Percentiles rank a stretch among this genome's conserved stretches.
These are phyloP conservation scores for Heteronetta atricapilla DNA, from an alignment of 2,113 vertebrate genomes.

Conservation along the genomic window DNA sequence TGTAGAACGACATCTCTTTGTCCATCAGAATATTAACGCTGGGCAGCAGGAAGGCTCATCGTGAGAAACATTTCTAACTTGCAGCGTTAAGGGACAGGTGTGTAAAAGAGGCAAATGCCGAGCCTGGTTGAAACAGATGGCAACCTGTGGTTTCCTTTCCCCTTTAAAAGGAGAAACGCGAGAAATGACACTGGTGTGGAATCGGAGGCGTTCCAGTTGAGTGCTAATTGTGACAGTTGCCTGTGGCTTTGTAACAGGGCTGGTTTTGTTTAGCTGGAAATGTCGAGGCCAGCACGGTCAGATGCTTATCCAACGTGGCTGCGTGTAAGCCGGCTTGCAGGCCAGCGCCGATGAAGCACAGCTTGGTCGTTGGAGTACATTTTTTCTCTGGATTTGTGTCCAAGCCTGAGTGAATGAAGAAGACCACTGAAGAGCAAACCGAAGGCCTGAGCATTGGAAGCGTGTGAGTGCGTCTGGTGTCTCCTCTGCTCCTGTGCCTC, in stretches of 20 bases:
- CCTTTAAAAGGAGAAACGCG: slow-evolving; percentile 15
- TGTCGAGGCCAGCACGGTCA: neutral
- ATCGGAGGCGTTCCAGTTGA: slow-evolving; percentile 34
- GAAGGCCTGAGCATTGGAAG: neutral
- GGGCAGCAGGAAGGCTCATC: neutral
- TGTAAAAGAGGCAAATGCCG: neutral
- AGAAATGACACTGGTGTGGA: slow-evolving; percentile 6
- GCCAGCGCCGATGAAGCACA: neutral
- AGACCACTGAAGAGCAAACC: neutral
- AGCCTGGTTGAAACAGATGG: neutral
- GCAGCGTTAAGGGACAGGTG: neutral
- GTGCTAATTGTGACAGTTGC: slow-evolving; percentile 54
- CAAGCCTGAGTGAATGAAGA: neutral
- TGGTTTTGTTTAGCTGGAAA: slow-evolving; percentile 21
- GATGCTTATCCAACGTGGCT: neutral
- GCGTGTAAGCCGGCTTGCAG: neutral
- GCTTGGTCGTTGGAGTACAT: neutral
- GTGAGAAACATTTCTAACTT: neutral
- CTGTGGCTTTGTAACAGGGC: slow-evolving; percentile 14
- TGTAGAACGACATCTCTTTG: neutral
- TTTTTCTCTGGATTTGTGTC: neutral
- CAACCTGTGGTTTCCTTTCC: neutral
- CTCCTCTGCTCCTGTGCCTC: neutral
- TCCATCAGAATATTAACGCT: neutral
- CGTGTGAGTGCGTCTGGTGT: neutral